Evolutionary conservation across 1,140 invertebrate genomes (phyloP).

Genomic region (Aphaenogaster floridana): DNA sequence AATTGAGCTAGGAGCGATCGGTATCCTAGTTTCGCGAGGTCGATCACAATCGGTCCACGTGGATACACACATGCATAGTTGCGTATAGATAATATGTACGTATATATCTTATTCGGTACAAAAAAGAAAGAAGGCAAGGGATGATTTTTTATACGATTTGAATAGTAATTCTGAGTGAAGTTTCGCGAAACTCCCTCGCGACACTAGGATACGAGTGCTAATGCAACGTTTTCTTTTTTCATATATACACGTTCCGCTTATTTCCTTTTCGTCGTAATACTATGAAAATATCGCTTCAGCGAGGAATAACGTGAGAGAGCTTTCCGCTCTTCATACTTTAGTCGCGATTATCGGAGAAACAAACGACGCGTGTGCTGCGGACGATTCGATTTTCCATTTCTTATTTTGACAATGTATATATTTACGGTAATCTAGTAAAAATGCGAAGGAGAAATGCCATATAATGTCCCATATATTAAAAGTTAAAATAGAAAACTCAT

Average conservation of each 20-base stretch:
- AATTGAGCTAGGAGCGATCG: slow-evolving; percentile 77
- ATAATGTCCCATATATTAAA: not conserved
- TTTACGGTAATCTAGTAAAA: slow-evolving; percentile 25
- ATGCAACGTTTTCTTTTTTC: slow-evolving; percentile 40
- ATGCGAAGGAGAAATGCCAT: slow-evolving; percentile 39
- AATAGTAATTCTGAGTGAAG: slow-evolving; percentile 7
- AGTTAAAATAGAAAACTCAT: slow-evolving; percentile 1
- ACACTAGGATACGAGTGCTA: slow-evolving; percentile 56
- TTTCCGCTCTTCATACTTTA: slow-evolving; percentile 34
- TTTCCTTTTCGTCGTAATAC: slow-evolving; percentile 65
- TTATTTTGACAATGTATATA: slow-evolving; percentile 1
- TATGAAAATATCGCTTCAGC: slow-evolving; percentile 74
- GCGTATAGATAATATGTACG: slow-evolving; percentile 22
- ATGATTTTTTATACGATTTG: slow-evolving; percentile 16
- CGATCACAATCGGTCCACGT: slow-evolving; percentile 34
- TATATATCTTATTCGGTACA: slow-evolving; percentile 29
- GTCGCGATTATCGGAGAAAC: slow-evolving; percentile 62
- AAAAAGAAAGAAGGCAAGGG: slow-evolving; percentile 32
- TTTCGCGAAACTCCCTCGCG: slow-evolving; percentile 27
- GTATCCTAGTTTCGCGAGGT: slow-evolving; percentile 63
- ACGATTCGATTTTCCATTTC: slow-evolving; percentile 60
- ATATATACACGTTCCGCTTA: slow-evolving; percentile 33
- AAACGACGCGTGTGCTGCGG: slow-evolving; percentile 63
- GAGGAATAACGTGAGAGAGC: slow-evolving; percentile 70
- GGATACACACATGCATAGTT: slow-evolving; percentile 31